These are phyloP conservation scores for Drosophila lowei DNA, from an alignment of 1,140 invertebrate species.

Conservation along the genomic window DNA sequence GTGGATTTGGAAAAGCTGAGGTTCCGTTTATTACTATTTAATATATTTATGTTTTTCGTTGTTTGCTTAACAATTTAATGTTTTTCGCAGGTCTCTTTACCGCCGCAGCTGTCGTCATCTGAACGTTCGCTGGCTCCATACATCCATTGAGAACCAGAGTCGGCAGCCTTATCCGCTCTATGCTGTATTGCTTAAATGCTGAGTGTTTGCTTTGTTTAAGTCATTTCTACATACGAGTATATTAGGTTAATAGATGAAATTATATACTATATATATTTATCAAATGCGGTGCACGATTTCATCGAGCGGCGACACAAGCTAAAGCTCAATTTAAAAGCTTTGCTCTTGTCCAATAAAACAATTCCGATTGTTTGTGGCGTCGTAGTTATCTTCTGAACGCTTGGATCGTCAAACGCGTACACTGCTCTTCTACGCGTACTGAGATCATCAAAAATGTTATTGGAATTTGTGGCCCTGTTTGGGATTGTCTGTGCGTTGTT, in stretches of 20 bases:
- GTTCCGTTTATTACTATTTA: constrained; percentile 13
- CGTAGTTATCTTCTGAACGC: constrained; percentile 35
- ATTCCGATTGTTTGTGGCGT: constrained; percentile 41
- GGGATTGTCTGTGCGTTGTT: constrained; percentile 42
- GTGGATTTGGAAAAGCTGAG: constrained; percentile 40
- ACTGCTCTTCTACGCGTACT: constrained; percentile 1
- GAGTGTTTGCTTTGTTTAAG: background rate
- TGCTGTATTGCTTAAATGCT: constrained; percentile 44
- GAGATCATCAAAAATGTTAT: constrained; percentile 45
- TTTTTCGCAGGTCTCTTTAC: constrained; percentile 48
- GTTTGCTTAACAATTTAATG: background rate
- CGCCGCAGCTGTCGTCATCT: constrained; percentile 58
- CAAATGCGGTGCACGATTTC: constrained; percentile 1
- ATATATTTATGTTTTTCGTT: background rate
- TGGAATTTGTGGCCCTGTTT: constrained; percentile 53
- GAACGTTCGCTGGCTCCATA: constrained; percentile 49
- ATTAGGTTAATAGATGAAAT: constrained; percentile 15
- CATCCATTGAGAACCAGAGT: constrained; percentile 36
- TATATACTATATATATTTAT: constrained; percentile 29
- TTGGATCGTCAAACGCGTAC: constrained; percentile 1
- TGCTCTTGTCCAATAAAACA: constrained; percentile 30
- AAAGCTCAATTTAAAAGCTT: constrained; percentile 37
- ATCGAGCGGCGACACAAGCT: background rate
- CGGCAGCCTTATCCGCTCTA: constrained; percentile 57
- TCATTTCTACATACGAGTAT: constrained; percentile 1